These are phyloP conservation scores for Arnoldichthys spilopterus DNA, from an alignment of 2,797 vertebrate species.

Conservation along the genomic window DNA sequence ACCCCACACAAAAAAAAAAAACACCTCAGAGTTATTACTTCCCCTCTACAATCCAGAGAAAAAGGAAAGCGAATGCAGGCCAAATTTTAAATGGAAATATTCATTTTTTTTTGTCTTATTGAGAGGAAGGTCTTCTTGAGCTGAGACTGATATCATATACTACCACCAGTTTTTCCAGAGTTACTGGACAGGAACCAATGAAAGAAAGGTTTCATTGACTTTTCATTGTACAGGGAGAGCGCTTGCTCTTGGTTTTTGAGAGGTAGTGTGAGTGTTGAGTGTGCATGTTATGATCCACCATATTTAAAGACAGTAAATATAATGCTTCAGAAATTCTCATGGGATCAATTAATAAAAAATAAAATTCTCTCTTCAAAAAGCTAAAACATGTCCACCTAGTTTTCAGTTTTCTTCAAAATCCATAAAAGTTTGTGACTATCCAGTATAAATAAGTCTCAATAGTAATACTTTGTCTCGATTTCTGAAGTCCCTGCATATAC, in stretches of 20 bases:
- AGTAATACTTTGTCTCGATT: slow-evolving; percentile 45
- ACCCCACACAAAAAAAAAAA: no score
- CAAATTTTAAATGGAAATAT: slow-evolving; percentile 19
- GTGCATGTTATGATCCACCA: slow-evolving; percentile 45
- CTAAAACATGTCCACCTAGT: neutral
- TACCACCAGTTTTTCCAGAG: slow-evolving; percentile 25
- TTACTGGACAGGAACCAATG: slow-evolving; percentile 32
- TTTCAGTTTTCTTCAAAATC: slow-evolving; percentile 25
- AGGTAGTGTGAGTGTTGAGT: slow-evolving; percentile 57
- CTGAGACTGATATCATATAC: slow-evolving; percentile 14
- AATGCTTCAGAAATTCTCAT: slow-evolving; percentile 46
- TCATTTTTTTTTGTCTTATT: slow-evolving; percentile 4
- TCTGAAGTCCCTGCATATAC: slow-evolving; percentile 48
- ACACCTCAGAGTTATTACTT: neutral
- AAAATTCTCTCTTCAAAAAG: slow-evolving; percentile 31
- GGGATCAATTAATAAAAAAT: slow-evolving; percentile 27
- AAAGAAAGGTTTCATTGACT: slow-evolving; percentile 30
- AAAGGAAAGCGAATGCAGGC: neutral
- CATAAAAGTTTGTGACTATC: slow-evolving; percentile 21
- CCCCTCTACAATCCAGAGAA: slow-evolving; percentile 1
- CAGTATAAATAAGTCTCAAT: slow-evolving; percentile 50
- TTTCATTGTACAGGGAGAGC: slow-evolving; percentile 50
- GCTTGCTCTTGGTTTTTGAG: slow-evolving; percentile 53
- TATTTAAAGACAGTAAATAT: slow-evolving; percentile 53
- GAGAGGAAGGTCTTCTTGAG: neutral